A percentile compares a stretch with the other conserved stretches of the same genome.
Evolutionary conservation across 2,797 vertebrate species (phyloP).

Genomic region (Graptemys geographica): DNA sequence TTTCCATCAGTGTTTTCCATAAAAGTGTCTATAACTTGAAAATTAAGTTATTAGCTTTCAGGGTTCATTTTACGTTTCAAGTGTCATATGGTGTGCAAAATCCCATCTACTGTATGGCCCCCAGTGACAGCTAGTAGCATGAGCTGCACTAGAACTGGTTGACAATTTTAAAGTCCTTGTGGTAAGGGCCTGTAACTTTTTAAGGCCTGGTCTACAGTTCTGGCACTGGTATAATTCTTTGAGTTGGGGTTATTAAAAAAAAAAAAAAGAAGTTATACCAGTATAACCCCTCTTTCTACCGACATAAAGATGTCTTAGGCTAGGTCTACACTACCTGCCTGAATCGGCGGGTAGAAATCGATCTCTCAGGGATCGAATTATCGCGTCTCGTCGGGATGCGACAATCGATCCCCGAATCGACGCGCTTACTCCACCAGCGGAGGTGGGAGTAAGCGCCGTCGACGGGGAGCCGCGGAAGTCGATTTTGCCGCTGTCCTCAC

Average conservation of each 20-base stretch:
- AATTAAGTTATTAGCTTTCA: background rate
- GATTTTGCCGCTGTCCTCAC: no score
- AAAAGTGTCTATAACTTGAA: background rate
- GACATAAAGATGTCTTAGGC: fast-evolving
- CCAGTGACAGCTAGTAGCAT: background rate
- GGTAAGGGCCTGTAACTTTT: background rate
- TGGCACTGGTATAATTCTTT: no score
- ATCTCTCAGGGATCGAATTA: no score
- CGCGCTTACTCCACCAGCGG: no score
- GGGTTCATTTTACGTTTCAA: conserved; percentile 4
- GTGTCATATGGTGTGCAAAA: background rate
- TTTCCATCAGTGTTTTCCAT: background rate
- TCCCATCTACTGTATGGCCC: background rate
- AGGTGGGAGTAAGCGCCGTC: no score
- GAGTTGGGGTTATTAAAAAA: no score
- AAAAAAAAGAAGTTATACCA: background rate
- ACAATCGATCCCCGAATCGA: no score
- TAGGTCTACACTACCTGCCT: no score
- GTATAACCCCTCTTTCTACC: background rate
- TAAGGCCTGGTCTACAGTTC: background rate
- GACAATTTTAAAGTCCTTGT: background rate
- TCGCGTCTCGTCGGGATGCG: no score
- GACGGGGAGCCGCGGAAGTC: no score
- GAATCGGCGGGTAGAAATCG: no score
- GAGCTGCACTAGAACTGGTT: background rate